These are phyloP conservation scores for Andrena dorsata DNA, from an alignment of 2,888 invertebrate species.

Conservation along the genomic window DNA sequence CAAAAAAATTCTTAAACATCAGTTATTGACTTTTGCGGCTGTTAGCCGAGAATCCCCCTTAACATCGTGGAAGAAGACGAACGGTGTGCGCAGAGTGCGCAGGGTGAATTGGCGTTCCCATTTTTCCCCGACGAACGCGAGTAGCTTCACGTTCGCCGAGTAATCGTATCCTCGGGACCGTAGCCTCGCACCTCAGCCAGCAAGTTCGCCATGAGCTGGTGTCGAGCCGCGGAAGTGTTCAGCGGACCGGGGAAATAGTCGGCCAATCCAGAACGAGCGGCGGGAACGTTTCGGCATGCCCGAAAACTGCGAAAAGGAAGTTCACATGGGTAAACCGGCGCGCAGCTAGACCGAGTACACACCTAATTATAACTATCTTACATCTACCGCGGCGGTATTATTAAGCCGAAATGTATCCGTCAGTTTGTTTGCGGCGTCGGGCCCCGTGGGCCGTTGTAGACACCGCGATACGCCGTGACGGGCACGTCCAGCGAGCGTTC, in stretches of 20 bases:
- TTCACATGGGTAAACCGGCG: constrained; percentile 82
- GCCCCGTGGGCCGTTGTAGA: constrained; percentile 11
- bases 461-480: constrained; percentile 49
- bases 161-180: too few relatives aligned
- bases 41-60: too few relatives aligned
- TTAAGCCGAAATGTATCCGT: constrained; percentile 62
- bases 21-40: too few relatives aligned
- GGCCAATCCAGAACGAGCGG: constrained; percentile 46
- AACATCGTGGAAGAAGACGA: too few relatives aligned
- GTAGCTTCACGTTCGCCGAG: too few relatives aligned
- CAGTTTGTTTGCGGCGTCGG: constrained; percentile 43
- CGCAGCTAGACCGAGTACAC: constrained; percentile 81
- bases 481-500: constrained; percentile 57
- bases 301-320: constrained; percentile 80
- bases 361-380: constrained; percentile 85
- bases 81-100: too few relatives aligned
- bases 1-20: too few relatives aligned
- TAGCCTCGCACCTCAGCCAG: background rate
- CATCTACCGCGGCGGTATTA: constrained; percentile 81
- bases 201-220: background rate
- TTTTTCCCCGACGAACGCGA: too few relatives aligned
- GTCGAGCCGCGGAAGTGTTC: constrained; percentile 25
- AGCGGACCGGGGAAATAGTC: constrained; percentile 45
- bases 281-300: constrained; percentile 68
- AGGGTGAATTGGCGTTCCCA: too few relatives aligned